Base-by-base conservation (phyloP, 1,140 invertebrate genomes). In the Vanessa tameamea region DNA sequence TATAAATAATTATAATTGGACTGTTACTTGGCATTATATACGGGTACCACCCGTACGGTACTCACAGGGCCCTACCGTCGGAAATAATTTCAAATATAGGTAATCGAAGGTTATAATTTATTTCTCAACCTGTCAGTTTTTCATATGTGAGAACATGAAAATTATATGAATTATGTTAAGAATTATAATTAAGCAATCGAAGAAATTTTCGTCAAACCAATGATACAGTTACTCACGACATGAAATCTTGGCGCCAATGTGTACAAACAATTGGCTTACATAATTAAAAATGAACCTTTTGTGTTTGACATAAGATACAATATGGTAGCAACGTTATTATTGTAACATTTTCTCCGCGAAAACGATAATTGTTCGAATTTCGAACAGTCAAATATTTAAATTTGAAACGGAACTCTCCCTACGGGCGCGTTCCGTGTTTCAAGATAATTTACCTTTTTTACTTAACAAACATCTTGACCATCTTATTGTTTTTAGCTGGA, bases 121-220 rank as follows among this genome's bases (percentile, higher is more conserved):
- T 61, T 61, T n/a, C 26, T 61, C 57, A 47, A 69, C 13, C 9
- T 69, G 55, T 69, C 68, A 69, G 55, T 69, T 73, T 67, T 71
- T 65, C 15, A 68, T 47, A 64, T 69, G 73, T 67, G 68, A 71
- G 68, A 75, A 75, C 55, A 76, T 57, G 66, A 72, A 81, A 85
- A 85, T 82, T 84, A 81, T 77, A 75, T 68, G 50, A 72, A 79
- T 76, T 75, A 78, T 64, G 64, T 77, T 79, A 84, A 82, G 72
- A 82, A 84, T 78, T 86, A 87, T 78, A 86, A 87, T 87, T 87
- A 87, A 89, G 83, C 82, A 89, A 89, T 89, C 82, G 83, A 37
- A 70, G 59, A 81, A 84, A 83, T 87, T 89, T 31, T 87, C 85
- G 83, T 86, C 84, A 89, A 86, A 87, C 79, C 80, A 82, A 85